Evolutionary conservation across 1,140 invertebrate species (phyloP), one percentile per base, ranked within the genome.

Genomic region (Mylabris phalerata): DNA sequence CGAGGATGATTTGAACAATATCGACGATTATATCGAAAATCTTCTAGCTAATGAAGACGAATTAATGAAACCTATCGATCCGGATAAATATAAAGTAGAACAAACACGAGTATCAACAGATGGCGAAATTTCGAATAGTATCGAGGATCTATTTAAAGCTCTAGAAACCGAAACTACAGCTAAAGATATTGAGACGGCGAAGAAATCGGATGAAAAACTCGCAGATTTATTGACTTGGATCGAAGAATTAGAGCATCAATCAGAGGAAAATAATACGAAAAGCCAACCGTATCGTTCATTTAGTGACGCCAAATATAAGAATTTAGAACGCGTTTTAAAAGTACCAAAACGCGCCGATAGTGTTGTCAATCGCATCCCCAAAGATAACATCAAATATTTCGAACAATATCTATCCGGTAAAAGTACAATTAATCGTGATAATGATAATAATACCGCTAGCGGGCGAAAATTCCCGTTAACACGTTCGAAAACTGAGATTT

Each of bases 1-100:
- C 59, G 71, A 73, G 25, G 60, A 60, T 9, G 71, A 71, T 64
- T 42, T 71, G 25, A 63, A 68, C 10, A 57, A 71, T 48, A 59
- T 71, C 11, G 72, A 75, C 57, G 60, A 67, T 62, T 74, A 75
- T 42, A 73, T 75, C 39, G 73, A 73, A 59, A 61, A 68, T 61
- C 58, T 75, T 2, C 32, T 75, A 40, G 57, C 63, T 19, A 71
- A 73, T 19, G 68, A 75, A 55, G 67, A 72, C 26, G 70, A 73
- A 60, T 54, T 73, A 9, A 52, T 67, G 47, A 73, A 71, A 62
- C 71, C 72, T 3, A 64, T 71, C 25, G 62, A 68, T 49, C 58
- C 62, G 13, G 41, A 60, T 24, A 67, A 66, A 46, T 68, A 48
- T 55, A 44, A 51, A 44, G 7, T 51, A 42, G 19, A 32, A 40